Evolutionary conservation across 37 sponge, comb jelly and placozoan species (phyloP), one percentile per base, ranked within the genome.

Genomic region (Cladorhizidae sp.): DNA sequence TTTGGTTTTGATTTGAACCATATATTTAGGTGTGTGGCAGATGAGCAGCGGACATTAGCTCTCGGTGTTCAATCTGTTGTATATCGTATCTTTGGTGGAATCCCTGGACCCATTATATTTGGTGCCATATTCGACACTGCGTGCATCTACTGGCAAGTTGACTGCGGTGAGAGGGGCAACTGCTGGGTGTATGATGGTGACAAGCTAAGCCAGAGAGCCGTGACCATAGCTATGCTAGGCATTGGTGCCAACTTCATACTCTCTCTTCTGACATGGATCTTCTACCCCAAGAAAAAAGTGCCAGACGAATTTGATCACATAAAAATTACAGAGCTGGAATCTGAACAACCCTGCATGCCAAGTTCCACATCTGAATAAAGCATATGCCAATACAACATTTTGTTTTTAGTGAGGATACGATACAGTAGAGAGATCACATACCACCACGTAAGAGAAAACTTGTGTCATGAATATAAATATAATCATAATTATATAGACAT

Each of bases 71-170:
- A 88, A 80, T 93, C 90, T 21, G 68, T 84, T 1, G 26, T 82
- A 22, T 82, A 78, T 29, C 78, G 93, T 26, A 33, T 77, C 18
- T 43, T 89, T 33, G 93, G 93, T 15, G n/a, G 52, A 40, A 85
- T 93, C 38, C 93, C 93, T 22, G 93, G 93, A 25, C 93, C 93
- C 5, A 42, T 93, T 20, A 25, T 93, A 21, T 88, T 86, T 63
- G 93, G 93, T 36, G 86, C 65, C 23, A 67, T 93, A 11, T 74
- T 93, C 50, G 93, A 93, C 57, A 80, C 82, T 23, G 73, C 80
- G 49, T 93, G 93, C 43, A 9, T 68, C 31, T 69, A 80, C 55
- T 89, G 86, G 90, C 73, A 82, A 51, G 45, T 67, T 37, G 76
- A 88, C 15, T 89, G 90, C 33, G 75, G 83, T 57, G 31, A 22